These are phyloP conservation scores for Aselliscus stoliczkanus DNA, from an alignment of 2,797 vertebrate species.

Conservation along the genomic window DNA sequence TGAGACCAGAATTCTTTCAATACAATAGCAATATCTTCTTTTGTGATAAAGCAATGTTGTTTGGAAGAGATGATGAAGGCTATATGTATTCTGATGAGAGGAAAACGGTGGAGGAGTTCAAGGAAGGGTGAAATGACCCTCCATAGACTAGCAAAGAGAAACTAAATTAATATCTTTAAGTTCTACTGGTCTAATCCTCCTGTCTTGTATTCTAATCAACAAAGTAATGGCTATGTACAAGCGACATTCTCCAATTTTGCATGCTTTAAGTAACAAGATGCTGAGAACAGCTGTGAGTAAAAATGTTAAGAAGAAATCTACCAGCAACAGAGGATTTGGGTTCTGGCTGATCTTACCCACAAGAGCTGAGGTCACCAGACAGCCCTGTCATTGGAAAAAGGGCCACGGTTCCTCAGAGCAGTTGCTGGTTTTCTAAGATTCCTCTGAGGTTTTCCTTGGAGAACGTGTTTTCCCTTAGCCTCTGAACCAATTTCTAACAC, in stretches of 20 bases:
- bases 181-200: neutral
- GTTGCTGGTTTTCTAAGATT: neutral
- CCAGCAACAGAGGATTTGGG: neutral
- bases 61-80: neutral
- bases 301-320: neutral
- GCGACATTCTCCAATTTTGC: neutral
- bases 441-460: neutral
- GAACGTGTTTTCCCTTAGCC: neutral
- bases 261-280: neutral
- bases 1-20: neutral
- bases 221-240: neutral
- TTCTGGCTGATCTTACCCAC: neutral
- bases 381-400: neutral
- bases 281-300: neutral
- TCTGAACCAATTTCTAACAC: neutral
- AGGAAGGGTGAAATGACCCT: neutral
- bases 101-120: neutral
- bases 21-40: neutral
- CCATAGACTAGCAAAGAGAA: neutral
- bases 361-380: neutral
- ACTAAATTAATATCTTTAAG: neutral
- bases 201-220: neutral
- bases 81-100: neutral
- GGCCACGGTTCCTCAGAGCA: neutral
- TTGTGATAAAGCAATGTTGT: neutral